Evolutionary conservation across 2,797 vertebrate genomes (phyloP), one percentile per base, ranked within the genome.

Genomic region (Neoniphon sammara): DNA sequence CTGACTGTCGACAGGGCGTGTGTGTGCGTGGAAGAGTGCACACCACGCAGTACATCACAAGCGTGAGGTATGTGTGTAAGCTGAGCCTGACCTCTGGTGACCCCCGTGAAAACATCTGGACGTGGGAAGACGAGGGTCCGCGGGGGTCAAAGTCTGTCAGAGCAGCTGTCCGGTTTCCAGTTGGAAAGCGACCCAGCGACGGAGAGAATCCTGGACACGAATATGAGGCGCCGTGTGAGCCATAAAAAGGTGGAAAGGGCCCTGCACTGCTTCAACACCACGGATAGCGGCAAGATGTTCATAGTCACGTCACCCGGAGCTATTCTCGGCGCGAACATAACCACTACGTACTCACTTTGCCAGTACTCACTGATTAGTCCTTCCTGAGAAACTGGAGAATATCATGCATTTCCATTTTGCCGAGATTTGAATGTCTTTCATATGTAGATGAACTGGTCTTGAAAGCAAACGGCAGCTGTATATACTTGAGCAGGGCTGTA

Each of bases 51-150:
- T 17, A 23, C 30, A 9, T 54, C 8, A 4, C 25, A 27, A 53
- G 12, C 7, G 34, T 0, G 21, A 59, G 34, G n/a, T 25, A 3
- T 66, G 56, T 59, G 31, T 82, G 58, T 65, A 62, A 75, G 61
- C 57, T 72, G 20, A 65, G 56, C 10, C 25, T 73, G 78, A 87
- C 87, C 78, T 86, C 66, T 53, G 23, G 36, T 85, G 75, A 88
- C 71, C 73, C 64, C 69, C 25, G 66, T 72, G 63, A 64, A 80
- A 89, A 87, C 87, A 92, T 89, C 81, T 89, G 89, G 85, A 79
- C 70, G 72, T 64, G 61, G 60, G 66, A 75, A 76, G 65, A 65
- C 56, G 27, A 56, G 46, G 30, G 60, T 74, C 31, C 63, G 60
- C 10, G 1, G 49, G 65, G 84, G 78, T 78, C 76, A 67, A 39